Percentiles rank a stretch among this genome's conserved stretches.
phyloP scores from a whole-genome alignment of 2,797 vertebrate species.

The Thalassophryne amazonica region DNA sequence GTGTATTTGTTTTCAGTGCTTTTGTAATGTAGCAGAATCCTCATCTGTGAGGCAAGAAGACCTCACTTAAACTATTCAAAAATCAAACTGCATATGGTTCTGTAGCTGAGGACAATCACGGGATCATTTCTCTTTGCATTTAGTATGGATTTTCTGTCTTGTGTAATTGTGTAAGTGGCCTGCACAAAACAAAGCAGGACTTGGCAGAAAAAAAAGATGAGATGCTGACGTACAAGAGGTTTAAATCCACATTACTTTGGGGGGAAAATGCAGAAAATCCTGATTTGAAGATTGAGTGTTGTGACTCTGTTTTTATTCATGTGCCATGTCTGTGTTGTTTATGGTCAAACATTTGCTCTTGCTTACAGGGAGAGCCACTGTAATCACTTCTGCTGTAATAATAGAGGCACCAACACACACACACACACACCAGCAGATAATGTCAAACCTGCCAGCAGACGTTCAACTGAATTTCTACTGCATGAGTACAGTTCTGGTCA shows the following conservation, averaged over 20 bases:
- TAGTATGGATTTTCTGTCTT: neutral
- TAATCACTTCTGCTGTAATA: too few relatives aligned
- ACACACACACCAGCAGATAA: too few relatives aligned
- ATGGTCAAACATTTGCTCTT: too few relatives aligned
- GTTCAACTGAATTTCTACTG: too few relatives aligned
- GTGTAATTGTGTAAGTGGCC: neutral
- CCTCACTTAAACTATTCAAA: neutral
- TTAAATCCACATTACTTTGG: neutral
- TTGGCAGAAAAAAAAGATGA: neutral
- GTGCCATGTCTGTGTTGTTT: too few relatives aligned
- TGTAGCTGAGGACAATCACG: slow-evolving; percentile 1
- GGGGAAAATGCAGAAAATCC: too few relatives aligned
- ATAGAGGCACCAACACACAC: too few relatives aligned
- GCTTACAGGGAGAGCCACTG: too few relatives aligned
- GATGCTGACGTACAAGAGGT: neutral
- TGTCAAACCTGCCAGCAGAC: too few relatives aligned
- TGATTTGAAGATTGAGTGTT: too few relatives aligned
- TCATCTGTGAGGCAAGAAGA: neutral
- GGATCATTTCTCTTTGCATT: neutral
- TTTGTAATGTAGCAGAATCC: neutral
- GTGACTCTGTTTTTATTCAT: too few relatives aligned
- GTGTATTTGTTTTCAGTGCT: neutral
- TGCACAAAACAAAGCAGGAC: neutral
- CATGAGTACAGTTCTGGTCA: too few relatives aligned
- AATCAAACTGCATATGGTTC: neutral